Conservation (phyloP, 2,888 invertebrate species). For the Mimachlamys varia region DNA sequence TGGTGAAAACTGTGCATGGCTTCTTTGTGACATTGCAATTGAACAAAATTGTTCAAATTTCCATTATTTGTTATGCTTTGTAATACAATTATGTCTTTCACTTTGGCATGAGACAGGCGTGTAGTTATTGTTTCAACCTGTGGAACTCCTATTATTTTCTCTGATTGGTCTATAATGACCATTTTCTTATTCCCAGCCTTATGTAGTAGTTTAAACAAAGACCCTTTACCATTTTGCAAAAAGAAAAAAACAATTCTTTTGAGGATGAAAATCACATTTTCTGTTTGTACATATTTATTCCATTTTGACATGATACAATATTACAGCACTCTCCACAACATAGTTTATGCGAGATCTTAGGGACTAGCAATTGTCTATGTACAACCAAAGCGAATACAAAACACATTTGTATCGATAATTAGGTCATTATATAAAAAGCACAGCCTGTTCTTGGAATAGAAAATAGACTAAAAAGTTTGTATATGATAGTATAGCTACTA, state of each 20-base stretch:
- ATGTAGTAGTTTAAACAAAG: no score
- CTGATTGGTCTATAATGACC: no score
- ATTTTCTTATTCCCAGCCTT: no score
- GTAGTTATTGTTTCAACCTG: no score
- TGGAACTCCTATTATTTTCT: no score
- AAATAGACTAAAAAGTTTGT: background rate
- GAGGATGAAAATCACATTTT: conserved; percentile 16
- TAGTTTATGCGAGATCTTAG: conserved; percentile 20
- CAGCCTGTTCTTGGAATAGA: conserved; percentile 18
- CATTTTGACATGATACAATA: conserved; percentile 10
- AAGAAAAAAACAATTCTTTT: background rate
- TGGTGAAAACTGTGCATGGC: no score
- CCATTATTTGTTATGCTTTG: no score
- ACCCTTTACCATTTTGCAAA: background rate
- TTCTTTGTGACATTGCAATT: no score
- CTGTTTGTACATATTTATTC: conserved; percentile 28
- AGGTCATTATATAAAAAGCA: background rate
- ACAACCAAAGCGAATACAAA: background rate
- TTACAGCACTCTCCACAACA: conserved; percentile 19
- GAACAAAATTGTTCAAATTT: no score
- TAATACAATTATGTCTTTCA: no score
- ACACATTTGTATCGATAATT: no score
- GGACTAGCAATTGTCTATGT: conserved; percentile 16
- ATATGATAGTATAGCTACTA: background rate
- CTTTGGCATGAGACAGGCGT: no score